phyloP scores from a whole-genome alignment of 2,113 vertebrate genomes.

The Muntiacus reevesi region DNA sequence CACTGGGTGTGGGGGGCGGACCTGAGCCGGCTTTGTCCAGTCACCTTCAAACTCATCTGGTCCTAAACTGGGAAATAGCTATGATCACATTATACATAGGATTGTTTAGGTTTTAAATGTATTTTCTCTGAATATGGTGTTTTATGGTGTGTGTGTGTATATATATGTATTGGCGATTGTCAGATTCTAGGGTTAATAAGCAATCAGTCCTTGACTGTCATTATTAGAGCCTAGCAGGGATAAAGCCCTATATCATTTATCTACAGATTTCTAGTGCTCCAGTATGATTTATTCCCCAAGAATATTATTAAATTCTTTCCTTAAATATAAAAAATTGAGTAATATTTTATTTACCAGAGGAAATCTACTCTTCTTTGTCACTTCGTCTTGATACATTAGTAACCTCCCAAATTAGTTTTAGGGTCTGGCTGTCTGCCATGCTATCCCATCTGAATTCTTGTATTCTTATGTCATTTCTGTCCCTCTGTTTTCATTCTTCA shows the following conservation, averaged over 20 bases:
- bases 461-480: background rate
- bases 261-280: background rate
- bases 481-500: background rate
- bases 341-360: background rate
- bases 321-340: conserved; percentile 12
- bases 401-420: conserved; percentile 26
- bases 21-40: background rate
- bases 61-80: background rate
- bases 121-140: background rate
- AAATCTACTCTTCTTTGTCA: background rate
- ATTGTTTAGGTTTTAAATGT: background rate
- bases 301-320: background rate
- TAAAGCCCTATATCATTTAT: background rate
- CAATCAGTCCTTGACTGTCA: background rate
- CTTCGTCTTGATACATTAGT: conserved; percentile 30
- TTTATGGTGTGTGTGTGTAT: background rate
- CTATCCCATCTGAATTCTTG: background rate
- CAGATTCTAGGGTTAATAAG: conserved; percentile 1
- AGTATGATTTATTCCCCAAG: background rate
- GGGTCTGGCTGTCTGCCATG: background rate
- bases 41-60: background rate
- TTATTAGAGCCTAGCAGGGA: background rate
- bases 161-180: background rate
- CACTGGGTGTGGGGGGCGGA: background rate
- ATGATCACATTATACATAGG: background rate